These are phyloP conservation scores for Pseudochirops corinnae DNA, from an alignment of 2,797 vertebrate species.

Conservation along the genomic window DNA sequence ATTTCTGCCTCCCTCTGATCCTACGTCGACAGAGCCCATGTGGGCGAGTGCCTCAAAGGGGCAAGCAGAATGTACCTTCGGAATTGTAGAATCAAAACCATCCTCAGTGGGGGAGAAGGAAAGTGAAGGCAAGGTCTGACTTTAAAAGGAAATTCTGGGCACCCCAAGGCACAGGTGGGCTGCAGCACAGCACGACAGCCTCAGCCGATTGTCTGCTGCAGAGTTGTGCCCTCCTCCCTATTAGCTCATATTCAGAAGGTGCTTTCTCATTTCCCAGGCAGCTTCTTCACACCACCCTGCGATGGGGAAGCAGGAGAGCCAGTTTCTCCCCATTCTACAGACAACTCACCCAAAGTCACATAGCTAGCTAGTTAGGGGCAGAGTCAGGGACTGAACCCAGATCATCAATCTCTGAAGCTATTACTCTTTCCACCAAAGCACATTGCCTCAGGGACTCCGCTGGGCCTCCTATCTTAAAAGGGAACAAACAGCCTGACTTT, in stretches of 20 bases:
- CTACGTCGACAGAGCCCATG: conserved; percentile 73
- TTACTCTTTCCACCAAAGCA: neutral
- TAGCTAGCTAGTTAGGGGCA: neutral
- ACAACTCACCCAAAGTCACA: neutral
- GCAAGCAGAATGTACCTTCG: conserved; percentile 61
- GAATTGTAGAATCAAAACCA: conserved; percentile 45
- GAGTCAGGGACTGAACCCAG: neutral
- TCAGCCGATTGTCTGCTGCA: neutral
- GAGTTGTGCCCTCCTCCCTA: neutral
- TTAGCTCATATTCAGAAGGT: neutral
- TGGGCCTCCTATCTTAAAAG: neutral
- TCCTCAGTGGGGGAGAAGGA: neutral
- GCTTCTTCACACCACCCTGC: neutral
- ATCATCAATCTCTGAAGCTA: neutral
- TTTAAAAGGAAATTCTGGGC: conserved; percentile 10
- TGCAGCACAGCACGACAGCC: neutral
- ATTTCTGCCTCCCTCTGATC: conserved; percentile 77
- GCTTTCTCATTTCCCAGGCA: neutral
- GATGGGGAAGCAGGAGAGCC: neutral
- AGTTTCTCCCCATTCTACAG: neutral
- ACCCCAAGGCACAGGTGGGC: neutral
- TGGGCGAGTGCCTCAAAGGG: conserved; percentile 78
- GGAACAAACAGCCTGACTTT: conserved; percentile 26
- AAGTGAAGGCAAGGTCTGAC: neutral
- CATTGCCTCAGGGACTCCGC: neutral